phyloP scores from a whole-genome alignment of 2,888 invertebrate species.

The Synergus itoensis region DNA sequence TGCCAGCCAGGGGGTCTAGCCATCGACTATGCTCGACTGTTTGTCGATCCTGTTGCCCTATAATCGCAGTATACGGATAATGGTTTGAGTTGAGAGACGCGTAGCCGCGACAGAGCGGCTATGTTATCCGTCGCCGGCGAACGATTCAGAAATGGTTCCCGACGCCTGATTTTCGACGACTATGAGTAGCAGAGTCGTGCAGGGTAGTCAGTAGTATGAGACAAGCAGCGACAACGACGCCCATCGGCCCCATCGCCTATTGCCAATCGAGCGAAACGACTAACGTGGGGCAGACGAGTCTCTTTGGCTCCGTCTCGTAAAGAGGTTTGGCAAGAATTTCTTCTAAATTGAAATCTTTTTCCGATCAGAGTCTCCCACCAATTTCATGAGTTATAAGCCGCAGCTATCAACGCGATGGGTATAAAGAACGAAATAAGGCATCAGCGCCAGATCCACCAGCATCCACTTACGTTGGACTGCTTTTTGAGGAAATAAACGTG shows the following conservation, averaged over 20 bases:
- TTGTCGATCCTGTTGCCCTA: slow-evolving; percentile 70
- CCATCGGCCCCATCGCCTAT: slow-evolving; percentile 4
- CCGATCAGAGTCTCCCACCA: slow-evolving; percentile 26
- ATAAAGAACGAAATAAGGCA: background rate
- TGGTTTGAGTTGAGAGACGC: slow-evolving; percentile 65
- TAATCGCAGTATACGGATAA: slow-evolving; percentile 69
- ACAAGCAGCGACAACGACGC: slow-evolving; percentile 38
- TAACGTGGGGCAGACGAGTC: slow-evolving; percentile 42
- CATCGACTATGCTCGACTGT: slow-evolving; percentile 57
- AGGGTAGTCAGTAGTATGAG: background rate
- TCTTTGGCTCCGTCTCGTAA: slow-evolving; percentile 44
- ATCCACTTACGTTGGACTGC: background rate
- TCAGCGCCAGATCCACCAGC: background rate
- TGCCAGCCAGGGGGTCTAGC: slow-evolving; percentile 67
- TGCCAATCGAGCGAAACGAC: slow-evolving; percentile 49
- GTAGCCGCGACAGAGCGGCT: slow-evolving; percentile 48
- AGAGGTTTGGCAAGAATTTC: slow-evolving; percentile 44
- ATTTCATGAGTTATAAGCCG: background rate
- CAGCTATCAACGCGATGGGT: background rate
- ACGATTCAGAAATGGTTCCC: slow-evolving; percentile 22
- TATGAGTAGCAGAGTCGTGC: slow-evolving; percentile 11
- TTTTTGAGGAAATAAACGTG: too few relatives aligned
- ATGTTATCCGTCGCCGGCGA: slow-evolving; percentile 33
- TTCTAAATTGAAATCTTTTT: slow-evolving; percentile 45
- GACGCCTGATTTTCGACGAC: slow-evolving; percentile 24